Base-by-base conservation (phyloP, 2,113 vertebrate genomes). In the Apus apus region DNA sequence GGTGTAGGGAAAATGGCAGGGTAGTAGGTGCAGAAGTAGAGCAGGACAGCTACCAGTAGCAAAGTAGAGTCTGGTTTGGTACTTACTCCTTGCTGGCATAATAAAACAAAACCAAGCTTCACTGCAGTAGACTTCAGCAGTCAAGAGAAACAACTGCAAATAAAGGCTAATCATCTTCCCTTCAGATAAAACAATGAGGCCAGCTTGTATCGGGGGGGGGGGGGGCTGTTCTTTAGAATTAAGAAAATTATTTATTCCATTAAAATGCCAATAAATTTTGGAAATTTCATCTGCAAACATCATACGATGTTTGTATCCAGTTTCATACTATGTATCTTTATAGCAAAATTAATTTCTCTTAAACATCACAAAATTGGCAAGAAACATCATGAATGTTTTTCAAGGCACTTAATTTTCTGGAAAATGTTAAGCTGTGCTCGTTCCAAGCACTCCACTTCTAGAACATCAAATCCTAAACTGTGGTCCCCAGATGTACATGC, bases 401-500 rank as follows among this genome's bases (percentile, higher is more conserved):
- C 29, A 43, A 80, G 21, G 62, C 15, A 61, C 36, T 71, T 82
- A 61, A 67, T 81, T 87, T 72, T 71, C 57, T 65, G 32, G 46
- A 56, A 87, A 73, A 68, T 21, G 5, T n/a, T 77, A 72, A 56
- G 15, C 73, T 17, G 30, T 13, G 15, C 23, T 91, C 6, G 1
- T 85, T 53, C 23, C 45, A 85, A 73, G 30, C 21, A 50, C 16
- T 60, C 27, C 22, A 36, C 8, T 84, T 71, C 23, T 18, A 58
- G 11, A 53, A 9, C 46, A 84, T 21, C 56, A 71, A 77, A 67
- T 30, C 34, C 74, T 60, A 30, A 77, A 48, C 22, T 9, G 8
- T 40, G 15, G 16, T 36, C n/a, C 26, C 45, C 0, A 0, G 38
- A 76, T 73, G 40, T 58, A 11, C 20, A 38, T 0, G 0, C 20